Base-by-base conservation (phyloP, 2,113 vertebrate genomes). In the Myiopsitta monachus region DNA sequence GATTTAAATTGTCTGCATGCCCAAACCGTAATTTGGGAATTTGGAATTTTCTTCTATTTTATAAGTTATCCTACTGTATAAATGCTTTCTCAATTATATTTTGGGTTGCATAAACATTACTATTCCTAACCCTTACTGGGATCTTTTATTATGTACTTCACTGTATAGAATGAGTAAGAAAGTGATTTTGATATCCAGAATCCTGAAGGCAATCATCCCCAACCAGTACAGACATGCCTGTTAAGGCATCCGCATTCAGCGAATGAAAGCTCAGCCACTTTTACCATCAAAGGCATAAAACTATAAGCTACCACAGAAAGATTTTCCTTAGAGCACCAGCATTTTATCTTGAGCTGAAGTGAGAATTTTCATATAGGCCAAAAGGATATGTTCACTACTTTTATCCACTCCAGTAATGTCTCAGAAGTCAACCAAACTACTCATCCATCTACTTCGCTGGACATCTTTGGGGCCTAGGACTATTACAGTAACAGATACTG, bases 141-240 rank as follows among this genome's bases (percentile, higher is more conserved):
- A 64, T 33, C 26, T 94, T 92, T 96, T 87, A 94, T 85, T 77
- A 27, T 36, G 51, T 31, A 41, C 18, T 84, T 81, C 67, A 84
- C 27, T 49, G 85, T 87, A 90, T 11, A 39, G 92, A 95, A 88
- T 39, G n/a, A 92, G 39, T 22, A 83, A 67, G 51, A 70, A 96
- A 96, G 49, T 74, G 6, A 72, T 74, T 91, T 68, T 68, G 51
- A 47, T 74, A 86, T n/a, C 31, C 30, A 52, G 46, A 83, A 90
- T 70, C 72, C 36, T 92, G 92, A 80, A 96, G 94, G 80, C 1
- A 6, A 79, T 84, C 66, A 88, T 87, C 92, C 43, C 62, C 62
- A 78, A 90, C 89, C 33, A 95, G 97, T 86, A 88, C 54, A 89
- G 84, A 84, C 90, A 94, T n/a, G 94, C 78, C 80, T 79, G 66